Conservation (phyloP, 2,113 vertebrate species). For the Podarcis muralis region DNA sequence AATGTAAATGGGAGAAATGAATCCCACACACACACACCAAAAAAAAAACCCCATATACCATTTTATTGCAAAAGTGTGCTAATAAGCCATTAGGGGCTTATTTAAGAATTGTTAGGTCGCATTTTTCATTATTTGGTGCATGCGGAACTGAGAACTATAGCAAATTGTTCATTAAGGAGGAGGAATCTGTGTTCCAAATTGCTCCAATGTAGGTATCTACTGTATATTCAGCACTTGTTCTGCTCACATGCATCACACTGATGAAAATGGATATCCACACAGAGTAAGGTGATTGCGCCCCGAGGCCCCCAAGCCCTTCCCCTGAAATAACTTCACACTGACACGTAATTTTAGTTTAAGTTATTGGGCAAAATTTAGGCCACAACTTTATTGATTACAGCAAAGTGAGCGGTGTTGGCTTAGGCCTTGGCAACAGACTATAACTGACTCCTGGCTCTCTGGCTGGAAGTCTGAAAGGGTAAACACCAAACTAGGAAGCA, state of each 20-base stretch:
- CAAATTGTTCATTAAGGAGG: background rate
- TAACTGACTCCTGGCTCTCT: too few relatives aligned
- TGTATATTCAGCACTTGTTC: conserved; percentile 35
- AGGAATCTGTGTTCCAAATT: conserved; percentile 25
- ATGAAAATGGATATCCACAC: conserved; percentile 32
- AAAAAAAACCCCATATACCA: background rate
- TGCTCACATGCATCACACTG: conserved; percentile 3
- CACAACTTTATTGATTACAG: too few relatives aligned
- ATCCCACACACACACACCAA: background rate
- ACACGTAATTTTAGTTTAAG: too few relatives aligned
- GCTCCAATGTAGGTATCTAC: conserved; percentile 3
- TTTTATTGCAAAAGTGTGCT: conserved; percentile 24
- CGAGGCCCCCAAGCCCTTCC: too few relatives aligned
- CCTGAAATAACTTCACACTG: too few relatives aligned
- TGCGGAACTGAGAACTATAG: background rate
- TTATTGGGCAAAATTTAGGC: too few relatives aligned
- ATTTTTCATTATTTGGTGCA: conserved; percentile 29
- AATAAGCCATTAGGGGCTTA: conserved; percentile 29
- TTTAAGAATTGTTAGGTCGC: conserved; percentile 15
- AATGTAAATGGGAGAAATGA: background rate
- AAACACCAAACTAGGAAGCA: too few relatives aligned
- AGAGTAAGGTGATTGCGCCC: background rate
- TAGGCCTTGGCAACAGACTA: too few relatives aligned
- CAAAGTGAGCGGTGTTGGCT: too few relatives aligned
- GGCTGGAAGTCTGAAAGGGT: too few relatives aligned